phyloP scores from a whole-genome alignment of 2,113 vertebrate genomes.

The Pipa parva region DNA sequence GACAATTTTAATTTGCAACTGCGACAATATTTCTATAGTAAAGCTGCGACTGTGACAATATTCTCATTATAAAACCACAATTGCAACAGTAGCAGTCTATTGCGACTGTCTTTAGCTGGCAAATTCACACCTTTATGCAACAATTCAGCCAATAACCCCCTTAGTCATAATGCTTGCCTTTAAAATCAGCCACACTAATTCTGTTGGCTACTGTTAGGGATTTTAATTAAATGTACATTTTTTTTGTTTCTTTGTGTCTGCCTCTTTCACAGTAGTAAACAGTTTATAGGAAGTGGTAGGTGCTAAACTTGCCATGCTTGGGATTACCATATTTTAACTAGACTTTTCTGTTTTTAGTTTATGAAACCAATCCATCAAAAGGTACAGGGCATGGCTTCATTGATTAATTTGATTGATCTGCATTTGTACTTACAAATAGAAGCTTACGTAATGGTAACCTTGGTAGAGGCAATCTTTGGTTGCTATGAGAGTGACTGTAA shows the following conservation, averaged over 20 bases:
- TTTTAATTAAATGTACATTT: conserved; percentile 69
- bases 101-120: too few species aligned
- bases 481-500: neutral
- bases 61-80: too few species aligned
- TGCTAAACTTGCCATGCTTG: conserved; percentile 70
- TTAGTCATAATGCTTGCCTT: conserved; percentile 77
- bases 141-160: too few species aligned
- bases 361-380: conserved; percentile 67
- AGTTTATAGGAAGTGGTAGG: conserved; percentile 73
- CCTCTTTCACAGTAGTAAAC: conserved; percentile 63
- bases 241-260: conserved; percentile 42
- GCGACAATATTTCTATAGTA: too few species aligned
- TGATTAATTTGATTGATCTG: neutral
- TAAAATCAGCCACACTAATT: conserved; percentile 73
- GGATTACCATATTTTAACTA: conserved; percentile 73
- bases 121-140: too few species aligned
- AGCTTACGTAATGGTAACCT: conserved; percentile 25
- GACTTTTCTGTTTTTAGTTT: conserved; percentile 68
- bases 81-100: too few species aligned
- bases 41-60: too few species aligned
- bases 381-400: conserved; percentile 53
- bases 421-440: neutral
- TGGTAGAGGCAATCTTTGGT: too few species aligned
- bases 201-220: conserved; percentile 70
- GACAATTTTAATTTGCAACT: too few species aligned